A percentile compares a stretch with the other conserved stretches of the same genome.
phyloP scores from a whole-genome alignment of 2,113 vertebrate species.

The rat (Rattus norvegicus) region DNA sequence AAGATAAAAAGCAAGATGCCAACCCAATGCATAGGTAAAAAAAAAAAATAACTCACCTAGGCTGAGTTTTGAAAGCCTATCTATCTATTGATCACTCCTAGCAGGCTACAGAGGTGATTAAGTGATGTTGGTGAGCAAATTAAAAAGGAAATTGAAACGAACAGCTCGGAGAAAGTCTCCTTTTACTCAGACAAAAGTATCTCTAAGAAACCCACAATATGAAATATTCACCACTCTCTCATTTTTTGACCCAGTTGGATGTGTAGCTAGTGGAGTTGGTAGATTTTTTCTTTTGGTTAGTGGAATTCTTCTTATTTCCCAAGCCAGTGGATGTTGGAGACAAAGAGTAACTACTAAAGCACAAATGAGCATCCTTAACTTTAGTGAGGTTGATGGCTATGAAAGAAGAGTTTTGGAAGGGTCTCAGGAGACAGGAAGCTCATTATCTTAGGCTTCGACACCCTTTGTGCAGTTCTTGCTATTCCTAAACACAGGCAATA shows the following conservation, averaged over 20 bases:
- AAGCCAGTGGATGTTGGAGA: conserved; percentile 3
- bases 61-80: conserved; percentile 58
- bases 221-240: conserved; percentile 67
- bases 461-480: not conserved
- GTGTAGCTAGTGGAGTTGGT: conserved; percentile 56
- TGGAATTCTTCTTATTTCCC: conserved; percentile 56
- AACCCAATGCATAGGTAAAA: conserved; percentile 51
- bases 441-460: conserved; percentile 16
- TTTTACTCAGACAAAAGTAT: conserved; percentile 66
- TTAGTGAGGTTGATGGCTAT: not conserved
- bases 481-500: conserved; percentile 36
- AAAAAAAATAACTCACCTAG: conserved; percentile 54
- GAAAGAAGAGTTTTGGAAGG: conserved; percentile 27
- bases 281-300: conserved; percentile 43
- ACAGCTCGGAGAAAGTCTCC: conserved; percentile 46
- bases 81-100: conserved; percentile 35
- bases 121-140: conserved; percentile 61
- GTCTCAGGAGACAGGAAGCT: conserved; percentile 11
- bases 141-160: conserved; percentile 72
- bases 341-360: conserved; percentile 58
- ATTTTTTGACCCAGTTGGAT: conserved; percentile 53
- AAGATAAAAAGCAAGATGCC: conserved; percentile 70
- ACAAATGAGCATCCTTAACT: conserved; percentile 54
- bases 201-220: conserved; percentile 67
- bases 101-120: conserved; percentile 55